phyloP scores from a whole-genome alignment of 2,113 vertebrate genomes.

The Bos indicus region DNA sequence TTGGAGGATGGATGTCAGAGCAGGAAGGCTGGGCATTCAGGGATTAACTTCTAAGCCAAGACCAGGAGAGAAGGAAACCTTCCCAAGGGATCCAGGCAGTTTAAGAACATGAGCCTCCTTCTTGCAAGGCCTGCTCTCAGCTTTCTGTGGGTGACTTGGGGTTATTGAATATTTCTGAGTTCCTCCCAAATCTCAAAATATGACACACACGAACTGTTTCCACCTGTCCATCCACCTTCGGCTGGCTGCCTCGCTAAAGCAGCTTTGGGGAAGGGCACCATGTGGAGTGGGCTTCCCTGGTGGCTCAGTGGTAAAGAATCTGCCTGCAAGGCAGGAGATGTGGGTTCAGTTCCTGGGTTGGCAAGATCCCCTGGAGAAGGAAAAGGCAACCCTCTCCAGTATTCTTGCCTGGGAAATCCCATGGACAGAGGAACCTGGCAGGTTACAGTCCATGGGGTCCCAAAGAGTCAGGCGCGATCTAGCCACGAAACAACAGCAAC shows the following conservation, averaged over 20 bases:
- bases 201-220: not conserved
- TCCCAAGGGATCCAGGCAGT: too few relatives aligned
- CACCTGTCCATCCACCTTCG: not conserved
- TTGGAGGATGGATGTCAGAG: not conserved
- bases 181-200: not conserved
- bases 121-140: not conserved
- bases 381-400: not conserved
- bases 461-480: not conserved
- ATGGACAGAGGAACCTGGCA: not conserved
- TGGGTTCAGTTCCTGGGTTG: not conserved
- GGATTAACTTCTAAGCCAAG: not conserved
- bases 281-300: not conserved
- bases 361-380: not conserved
- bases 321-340: not conserved
- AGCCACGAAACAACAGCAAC: not conserved
- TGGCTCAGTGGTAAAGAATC: not conserved
- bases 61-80: not conserved
- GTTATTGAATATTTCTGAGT: not conserved
- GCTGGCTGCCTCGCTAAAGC: too few relatives aligned
- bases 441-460: not conserved
- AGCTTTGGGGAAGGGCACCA: not conserved
- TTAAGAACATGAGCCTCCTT: not conserved
- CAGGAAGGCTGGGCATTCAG: not conserved
- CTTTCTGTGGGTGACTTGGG: not conserved
- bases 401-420: not conserved